Conservation (phyloP, 2,113 vertebrate species). For the Oceanites oceanicus region DNA sequence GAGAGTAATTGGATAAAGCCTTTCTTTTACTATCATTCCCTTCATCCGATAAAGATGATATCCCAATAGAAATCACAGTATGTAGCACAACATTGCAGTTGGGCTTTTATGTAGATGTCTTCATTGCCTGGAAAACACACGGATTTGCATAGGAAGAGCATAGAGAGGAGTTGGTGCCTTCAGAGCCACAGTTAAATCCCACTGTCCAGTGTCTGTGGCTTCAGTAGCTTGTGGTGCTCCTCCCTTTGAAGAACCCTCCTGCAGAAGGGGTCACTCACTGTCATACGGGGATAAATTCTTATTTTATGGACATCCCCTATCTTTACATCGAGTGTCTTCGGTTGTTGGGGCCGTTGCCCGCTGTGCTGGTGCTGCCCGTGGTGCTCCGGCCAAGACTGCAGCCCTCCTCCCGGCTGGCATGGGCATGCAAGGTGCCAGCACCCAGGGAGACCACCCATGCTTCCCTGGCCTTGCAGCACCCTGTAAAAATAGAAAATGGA, state of each 20-base stretch:
- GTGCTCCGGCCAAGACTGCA: rapidly evolving
- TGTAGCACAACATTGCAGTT: background rate
- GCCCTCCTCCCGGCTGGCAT: background rate
- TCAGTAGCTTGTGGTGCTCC: background rate
- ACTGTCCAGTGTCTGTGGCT: background rate
- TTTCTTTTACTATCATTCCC: conserved; percentile 37
- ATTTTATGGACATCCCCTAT: background rate
- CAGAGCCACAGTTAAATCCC: background rate
- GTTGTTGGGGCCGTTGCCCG: background rate
- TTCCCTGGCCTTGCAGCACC: background rate
- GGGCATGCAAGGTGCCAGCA: background rate
- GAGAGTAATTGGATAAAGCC: conserved; percentile 55
- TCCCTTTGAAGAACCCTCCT: background rate
- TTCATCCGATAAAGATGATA: conserved; percentile 44
- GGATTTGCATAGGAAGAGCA: background rate
- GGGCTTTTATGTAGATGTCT: conserved; percentile 11
- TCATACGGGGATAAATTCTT: background rate
- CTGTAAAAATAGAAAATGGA: background rate
- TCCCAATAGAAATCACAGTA: conserved; percentile 19
- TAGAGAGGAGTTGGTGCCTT: background rate
- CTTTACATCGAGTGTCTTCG: background rate
- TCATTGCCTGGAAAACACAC: background rate
- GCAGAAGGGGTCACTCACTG: background rate
- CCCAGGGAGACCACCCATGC: background rate
- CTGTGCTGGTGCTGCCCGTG: background rate